phyloP scores from a whole-genome alignment of 2,797 vertebrate genomes.

The Acanthornis magna region DNA sequence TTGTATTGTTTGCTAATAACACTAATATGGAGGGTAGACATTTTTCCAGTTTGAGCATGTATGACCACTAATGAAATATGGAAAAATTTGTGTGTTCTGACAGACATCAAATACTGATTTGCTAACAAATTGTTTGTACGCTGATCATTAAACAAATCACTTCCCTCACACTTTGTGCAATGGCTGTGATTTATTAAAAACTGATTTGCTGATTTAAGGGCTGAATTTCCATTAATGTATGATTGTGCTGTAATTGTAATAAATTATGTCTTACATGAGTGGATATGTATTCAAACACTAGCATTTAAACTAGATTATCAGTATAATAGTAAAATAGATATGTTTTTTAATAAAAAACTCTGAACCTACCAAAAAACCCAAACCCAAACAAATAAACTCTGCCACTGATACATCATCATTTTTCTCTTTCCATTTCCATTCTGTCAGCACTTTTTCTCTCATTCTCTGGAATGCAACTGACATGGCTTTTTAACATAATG shows the following conservation, averaged over 20 bases:
- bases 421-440: conserved; percentile 39
- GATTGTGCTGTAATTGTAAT: conserved; percentile 37
- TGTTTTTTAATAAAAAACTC: background rate
- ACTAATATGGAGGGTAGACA: background rate
- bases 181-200: background rate
- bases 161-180: background rate
- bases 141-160: background rate
- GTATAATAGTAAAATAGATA: conserved; percentile 17
- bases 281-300: conserved; percentile 46
- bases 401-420: background rate
- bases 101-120: background rate
- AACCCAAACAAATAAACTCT: background rate
- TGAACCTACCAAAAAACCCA: background rate
- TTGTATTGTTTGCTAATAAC: background rate
- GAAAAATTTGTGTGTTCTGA: background rate
- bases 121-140: background rate
- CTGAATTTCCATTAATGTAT: background rate
- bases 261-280: conserved; percentile 38
- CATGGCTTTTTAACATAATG: conserved; percentile 42
- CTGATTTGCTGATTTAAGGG: conserved; percentile 30
- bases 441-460: conserved; percentile 18
- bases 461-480: background rate
- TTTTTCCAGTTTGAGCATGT: background rate
- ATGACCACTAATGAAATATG: background rate
- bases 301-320: conserved; percentile 42